Evolutionary conservation across 1,140 invertebrate genomes (phyloP), one percentile per base, ranked within the genome.

Genomic region (Eriocheir sinensis): DNA sequence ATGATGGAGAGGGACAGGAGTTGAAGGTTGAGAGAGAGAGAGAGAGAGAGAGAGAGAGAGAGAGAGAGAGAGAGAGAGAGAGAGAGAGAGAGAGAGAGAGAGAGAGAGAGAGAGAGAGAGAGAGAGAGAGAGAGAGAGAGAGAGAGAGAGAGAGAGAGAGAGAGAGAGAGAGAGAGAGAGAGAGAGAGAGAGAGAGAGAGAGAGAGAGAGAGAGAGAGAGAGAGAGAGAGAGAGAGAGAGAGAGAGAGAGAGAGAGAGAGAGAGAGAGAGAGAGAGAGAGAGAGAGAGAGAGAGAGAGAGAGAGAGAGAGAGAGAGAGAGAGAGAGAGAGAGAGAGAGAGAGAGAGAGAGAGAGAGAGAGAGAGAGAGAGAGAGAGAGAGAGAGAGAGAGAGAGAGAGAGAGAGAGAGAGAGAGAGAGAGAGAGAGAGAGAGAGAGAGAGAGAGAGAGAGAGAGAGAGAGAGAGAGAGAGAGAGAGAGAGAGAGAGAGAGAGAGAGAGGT

Each of bases 211-310:
- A n/a, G 81, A 34, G 21, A 34, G 21, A 34, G 21, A 34, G 81
- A 34, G 32, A 36, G 86, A 89, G 86, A 89, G 86, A 38, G 86
- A 38, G 30, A 38, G 86, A 38, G 86, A 32, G 36, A 38, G 38
- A 17, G 12, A 1, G 86, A 36, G 38, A 38, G 15, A 89, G 86
- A 38, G 86, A 15, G 38, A 38, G 38, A 36, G 17, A 36, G 36
- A 17, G 38, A 3, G 38, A 36, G n/a, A 89, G 86, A 36, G 36
- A 89, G 81, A 83, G 81, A 83, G n/a, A n/a, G n/a, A n/a, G n/a
- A n/a, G n/a, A n/a, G n/a, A n/a, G n/a, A n/a, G n/a, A n/a, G n/a
- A n/a, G n/a, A n/a, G n/a, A n/a, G n/a, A n/a, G n/a, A n/a, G n/a
- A n/a, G n/a, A n/a, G n/a, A n/a, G n/a, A n/a, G n/a, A n/a, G n/a